Percentiles rank a stretch among this genome's conserved stretches.
phyloP scores from a whole-genome alignment of 2,888 invertebrate genomes.

The Plagodis dolabraria region DNA sequence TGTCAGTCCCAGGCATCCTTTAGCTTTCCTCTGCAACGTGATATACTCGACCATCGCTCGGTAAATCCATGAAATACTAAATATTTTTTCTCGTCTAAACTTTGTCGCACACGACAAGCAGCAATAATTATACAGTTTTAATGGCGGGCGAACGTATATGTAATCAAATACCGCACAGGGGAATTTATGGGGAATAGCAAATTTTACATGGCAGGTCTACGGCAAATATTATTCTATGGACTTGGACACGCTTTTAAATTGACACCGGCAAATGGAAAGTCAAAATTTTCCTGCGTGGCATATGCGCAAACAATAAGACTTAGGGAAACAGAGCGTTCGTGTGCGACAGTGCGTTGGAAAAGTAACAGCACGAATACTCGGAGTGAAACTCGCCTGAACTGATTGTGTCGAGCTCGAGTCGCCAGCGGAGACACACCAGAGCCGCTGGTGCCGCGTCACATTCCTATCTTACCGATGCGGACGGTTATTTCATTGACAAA shows the following conservation, averaged over 20 bases:
- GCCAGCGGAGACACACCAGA: slow-evolving; percentile 7
- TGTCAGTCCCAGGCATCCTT: too few species aligned
- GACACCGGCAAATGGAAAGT: slow-evolving; percentile 67
- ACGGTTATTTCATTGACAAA: slow-evolving; percentile 56
- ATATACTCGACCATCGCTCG: too few species aligned
- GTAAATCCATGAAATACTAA: too few species aligned
- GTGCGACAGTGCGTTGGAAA: slow-evolving; percentile 83
- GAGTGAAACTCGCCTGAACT: slow-evolving; percentile 82
- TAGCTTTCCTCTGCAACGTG: too few species aligned
- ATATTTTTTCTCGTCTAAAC: too few species aligned
- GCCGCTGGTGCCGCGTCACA: slow-evolving; percentile 59
- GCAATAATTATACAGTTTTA: neutral
- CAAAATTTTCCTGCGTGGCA: slow-evolving; percentile 67
- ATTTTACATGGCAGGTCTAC: neutral
- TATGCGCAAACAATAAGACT: slow-evolving; percentile 72
- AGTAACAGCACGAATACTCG: slow-evolving; percentile 83
- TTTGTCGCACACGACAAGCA: too few species aligned
- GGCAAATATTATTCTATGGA: slow-evolving; percentile 28
- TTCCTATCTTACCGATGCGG: slow-evolving; percentile 62
- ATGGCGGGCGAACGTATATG: slow-evolving; percentile 7
- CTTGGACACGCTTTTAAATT: slow-evolving; percentile 38
- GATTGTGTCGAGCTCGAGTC: slow-evolving; percentile 63
- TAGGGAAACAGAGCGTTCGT: slow-evolving; percentile 83
- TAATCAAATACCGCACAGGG: too few species aligned
- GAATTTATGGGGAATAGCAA: too few species aligned